Conservation (phyloP, 2,888 invertebrate genomes). For the Odontomyia ornata region DNA sequence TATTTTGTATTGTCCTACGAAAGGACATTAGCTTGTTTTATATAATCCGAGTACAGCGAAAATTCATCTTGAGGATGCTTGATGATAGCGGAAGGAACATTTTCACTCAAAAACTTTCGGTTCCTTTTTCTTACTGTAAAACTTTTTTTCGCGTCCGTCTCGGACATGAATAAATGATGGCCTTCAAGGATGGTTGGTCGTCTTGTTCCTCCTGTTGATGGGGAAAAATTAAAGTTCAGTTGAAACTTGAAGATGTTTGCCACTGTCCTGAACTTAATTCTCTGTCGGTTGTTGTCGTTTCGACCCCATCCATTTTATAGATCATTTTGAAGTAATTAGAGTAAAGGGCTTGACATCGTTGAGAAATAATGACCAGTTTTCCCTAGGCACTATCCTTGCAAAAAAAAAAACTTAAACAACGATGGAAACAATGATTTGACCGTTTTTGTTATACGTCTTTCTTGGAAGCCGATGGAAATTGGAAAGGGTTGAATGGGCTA, state of each 20-base stretch:
- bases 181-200: not conserved
- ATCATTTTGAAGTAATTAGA: conserved; percentile 23
- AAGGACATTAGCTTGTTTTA: not conserved
- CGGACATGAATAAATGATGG: conserved; percentile 27
- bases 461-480: too few relatives aligned
- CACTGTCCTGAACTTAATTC: too few relatives aligned
- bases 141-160: not conserved
- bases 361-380: conserved; percentile 20
- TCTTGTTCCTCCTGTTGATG: too few relatives aligned
- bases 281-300: not conserved
- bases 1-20: conserved; percentile 4
- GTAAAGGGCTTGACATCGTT: conserved; percentile 30
- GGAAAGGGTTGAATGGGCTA: not conserved
- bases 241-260: too few relatives aligned
- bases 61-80: too few relatives aligned
- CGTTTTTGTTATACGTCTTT: too few relatives aligned
- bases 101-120: not conserved
- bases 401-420: too few relatives aligned
- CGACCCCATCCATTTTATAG: not conserved
- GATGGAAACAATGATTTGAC: too few relatives aligned
- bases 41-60: too few relatives aligned
- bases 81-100: not conserved
- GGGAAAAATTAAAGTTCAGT: too few relatives aligned
- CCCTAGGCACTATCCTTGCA: not conserved
- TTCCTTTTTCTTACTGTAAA: not conserved